Conservation (phyloP, 2,888 invertebrate species). For the Megaustenia siamemsis region DNA sequence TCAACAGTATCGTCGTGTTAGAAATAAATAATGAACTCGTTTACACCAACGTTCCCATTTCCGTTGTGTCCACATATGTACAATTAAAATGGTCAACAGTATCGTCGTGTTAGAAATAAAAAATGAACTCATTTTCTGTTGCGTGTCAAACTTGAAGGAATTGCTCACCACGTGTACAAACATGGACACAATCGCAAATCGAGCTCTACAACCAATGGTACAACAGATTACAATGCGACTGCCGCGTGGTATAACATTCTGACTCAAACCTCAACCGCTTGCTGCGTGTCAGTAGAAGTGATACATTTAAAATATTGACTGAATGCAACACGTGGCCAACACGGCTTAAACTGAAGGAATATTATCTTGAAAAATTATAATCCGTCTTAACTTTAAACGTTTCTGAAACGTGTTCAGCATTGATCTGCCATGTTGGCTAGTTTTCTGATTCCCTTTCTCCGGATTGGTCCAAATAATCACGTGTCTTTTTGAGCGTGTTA, state of each 20-base stretch:
- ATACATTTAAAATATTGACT: constrained; percentile 5
- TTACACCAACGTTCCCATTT: too few species aligned
- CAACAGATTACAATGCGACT: background rate
- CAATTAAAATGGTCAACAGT: too few species aligned
- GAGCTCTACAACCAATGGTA: background rate
- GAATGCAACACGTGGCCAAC: constrained; percentile 5
- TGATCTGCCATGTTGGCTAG: constrained; percentile 54
- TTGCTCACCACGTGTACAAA: too few species aligned
- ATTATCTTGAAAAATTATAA: background rate
- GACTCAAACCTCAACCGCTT: background rate
- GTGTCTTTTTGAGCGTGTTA: constrained; percentile 10
- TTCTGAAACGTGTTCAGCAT: constrained; percentile 38
- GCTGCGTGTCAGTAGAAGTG: background rate
- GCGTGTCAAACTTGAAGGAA: too few species aligned
- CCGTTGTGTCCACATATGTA: too few species aligned
- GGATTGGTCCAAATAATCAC: constrained; percentile 40
- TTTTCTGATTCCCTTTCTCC: constrained; percentile 6
- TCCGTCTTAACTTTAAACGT: constrained; percentile 9
- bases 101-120: too few species aligned
- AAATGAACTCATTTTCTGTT: too few species aligned
- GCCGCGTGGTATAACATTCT: background rate
- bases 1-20: too few species aligned
- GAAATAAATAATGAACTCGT: too few species aligned
- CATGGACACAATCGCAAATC: too few species aligned
- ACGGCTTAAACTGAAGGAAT: background rate